Evolutionary conservation across 2,888 invertebrate genomes (phyloP), one percentile per base, ranked within the genome.

Genomic region (Magallana nippona): DNA sequence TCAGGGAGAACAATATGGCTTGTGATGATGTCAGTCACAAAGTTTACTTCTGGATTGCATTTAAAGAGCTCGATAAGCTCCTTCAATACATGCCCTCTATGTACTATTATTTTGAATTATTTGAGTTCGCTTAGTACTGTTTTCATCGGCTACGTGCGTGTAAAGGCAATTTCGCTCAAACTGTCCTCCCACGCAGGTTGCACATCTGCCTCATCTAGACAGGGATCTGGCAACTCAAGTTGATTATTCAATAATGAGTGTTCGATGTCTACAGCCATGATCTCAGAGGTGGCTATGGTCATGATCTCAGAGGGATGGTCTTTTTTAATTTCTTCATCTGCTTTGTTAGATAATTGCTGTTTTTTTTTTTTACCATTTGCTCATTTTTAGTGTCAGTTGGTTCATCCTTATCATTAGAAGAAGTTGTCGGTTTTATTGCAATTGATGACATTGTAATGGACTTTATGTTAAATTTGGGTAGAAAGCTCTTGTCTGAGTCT

Each of bases 121-220:
- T 71, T 82, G 57, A 56, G 71, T 17, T 82, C 56, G 57, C 71
- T 56, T 60, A 11, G 11, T 56, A 56, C 56, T 55, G 82, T 8
- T 10, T 2, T 71, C 56, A 77, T 77, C 17, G 82, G 82, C 22
- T 55, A 22, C 1, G 77, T 82, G 17, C 22, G 82, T 10, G 57
- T 82, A 55, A 82, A 82, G 71, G 82, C 71, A 71, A 77, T 78
- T 82, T 82, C 77, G 60, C 5, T n/a, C 60, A 60, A 60, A n/a
- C 5, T 60, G 60, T 60, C 60, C n/a, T 3, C 60, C 60, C 60
- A 60, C 17, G 5, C 60, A n/a, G 60, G 60, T n/a, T 60, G 60
- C n/a, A 60, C 27, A 27, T 27, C 27, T 27, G 27, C 2, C 27
- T 27, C 27, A 27, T 27, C 1, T 27, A 27, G 27, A 27, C 27